Conservation (phyloP, 2,113 vertebrate genomes). For the Sinocyclocheilus rhinocerous region DNA sequence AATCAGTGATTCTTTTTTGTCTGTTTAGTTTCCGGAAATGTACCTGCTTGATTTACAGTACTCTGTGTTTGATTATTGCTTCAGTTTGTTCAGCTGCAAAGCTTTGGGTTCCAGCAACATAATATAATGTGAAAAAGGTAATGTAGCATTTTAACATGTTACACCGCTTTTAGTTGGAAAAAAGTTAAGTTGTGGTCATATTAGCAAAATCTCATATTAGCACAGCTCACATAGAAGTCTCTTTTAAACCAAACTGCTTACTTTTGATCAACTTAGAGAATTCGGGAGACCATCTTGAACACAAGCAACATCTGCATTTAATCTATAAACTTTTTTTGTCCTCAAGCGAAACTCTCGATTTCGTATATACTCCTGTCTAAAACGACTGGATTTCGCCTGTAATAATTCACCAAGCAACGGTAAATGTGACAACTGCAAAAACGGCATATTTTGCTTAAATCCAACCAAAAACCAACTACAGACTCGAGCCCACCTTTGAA, state of each 20-base stretch:
- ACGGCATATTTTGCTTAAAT: background rate
- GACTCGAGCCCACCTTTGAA: background rate
- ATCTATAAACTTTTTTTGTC: background rate
- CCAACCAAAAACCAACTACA: background rate
- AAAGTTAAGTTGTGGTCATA: background rate
- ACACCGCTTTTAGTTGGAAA: background rate
- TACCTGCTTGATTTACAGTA: no score
- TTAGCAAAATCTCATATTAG: background rate
- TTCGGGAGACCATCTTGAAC: background rate
- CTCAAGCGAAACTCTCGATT: background rate
- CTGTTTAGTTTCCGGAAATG: no score
- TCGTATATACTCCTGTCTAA: background rate
- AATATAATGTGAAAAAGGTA: no score
- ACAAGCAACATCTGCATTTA: background rate
- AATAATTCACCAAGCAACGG: background rate
- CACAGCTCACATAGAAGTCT: background rate
- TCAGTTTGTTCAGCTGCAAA: no score
- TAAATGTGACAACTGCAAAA: background rate
- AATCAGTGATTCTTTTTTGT: no score
- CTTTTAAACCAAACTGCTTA: background rate
- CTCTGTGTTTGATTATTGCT: no score
- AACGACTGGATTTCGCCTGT: background rate
- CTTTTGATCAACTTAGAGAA: background rate
- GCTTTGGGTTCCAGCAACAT: no score
- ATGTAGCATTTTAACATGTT: no score